Conservation (phyloP, 2,113 vertebrate species). For the Solenodon paradoxus region DNA sequence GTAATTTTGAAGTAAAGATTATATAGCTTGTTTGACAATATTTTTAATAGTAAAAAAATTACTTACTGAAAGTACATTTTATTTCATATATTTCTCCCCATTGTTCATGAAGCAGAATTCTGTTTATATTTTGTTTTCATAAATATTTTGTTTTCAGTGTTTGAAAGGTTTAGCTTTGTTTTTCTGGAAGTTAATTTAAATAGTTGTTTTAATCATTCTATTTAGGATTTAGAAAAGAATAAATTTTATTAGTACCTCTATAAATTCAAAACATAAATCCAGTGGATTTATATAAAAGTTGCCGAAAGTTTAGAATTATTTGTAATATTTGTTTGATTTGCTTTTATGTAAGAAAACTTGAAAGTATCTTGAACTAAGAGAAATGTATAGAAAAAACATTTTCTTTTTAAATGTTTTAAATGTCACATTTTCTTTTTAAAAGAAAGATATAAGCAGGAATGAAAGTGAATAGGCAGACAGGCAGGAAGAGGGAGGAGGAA, state of each 20-base stretch:
- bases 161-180: neutral
- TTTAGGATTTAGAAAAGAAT: neutral
- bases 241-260: neutral
- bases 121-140: constrained; percentile 39
- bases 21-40: neutral
- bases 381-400: neutral
- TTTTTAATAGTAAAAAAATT: neutral
- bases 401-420: too few species aligned
- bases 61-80: neutral
- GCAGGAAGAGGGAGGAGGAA: too few species aligned
- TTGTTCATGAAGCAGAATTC: constrained; percentile 5
- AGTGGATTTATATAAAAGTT: neutral
- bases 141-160: neutral
- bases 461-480: too few species aligned
- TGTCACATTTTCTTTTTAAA: too few species aligned
- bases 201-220: neutral
- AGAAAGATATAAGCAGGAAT: too few species aligned
- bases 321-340: neutral
- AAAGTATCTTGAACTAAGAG: neutral
- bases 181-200: neutral
- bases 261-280: constrained; percentile 7
- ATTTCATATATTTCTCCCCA: neutral
- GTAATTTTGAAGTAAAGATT: constrained; percentile 43
- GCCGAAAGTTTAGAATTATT: constrained; percentile 6
- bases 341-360: constrained; percentile 1